Evolutionary conservation across 1,140 invertebrate species (phyloP).

Genomic region (Lerema accius): DNA sequence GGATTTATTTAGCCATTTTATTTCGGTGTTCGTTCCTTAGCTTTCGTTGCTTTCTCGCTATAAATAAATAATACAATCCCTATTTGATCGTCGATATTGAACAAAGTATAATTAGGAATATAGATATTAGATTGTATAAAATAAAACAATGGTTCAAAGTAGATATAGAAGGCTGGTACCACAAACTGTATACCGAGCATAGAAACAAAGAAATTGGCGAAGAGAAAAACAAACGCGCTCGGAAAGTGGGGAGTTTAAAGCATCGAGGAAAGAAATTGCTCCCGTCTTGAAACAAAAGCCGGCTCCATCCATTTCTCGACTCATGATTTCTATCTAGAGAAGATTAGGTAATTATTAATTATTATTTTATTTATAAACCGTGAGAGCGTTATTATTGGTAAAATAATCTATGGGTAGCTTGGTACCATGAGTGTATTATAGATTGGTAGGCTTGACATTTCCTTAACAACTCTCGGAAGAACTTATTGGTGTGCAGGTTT

Average conservation of each 20-base stretch:
- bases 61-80: no score
- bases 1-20: no score
- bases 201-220: conserved; percentile 58
- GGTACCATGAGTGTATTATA: no score
- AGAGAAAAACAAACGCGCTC: conserved; percentile 54
- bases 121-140: background rate
- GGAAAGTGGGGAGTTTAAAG: conserved; percentile 50
- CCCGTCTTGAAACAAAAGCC: conserved; percentile 48
- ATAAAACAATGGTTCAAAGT: background rate
- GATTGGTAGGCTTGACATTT: no score
- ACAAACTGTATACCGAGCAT: conserved; percentile 44
- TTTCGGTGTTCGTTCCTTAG: no score
- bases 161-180: background rate
- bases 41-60: no score
- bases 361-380: no score
- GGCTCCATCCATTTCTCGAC: conserved; percentile 42
- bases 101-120: background rate
- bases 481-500: no score
- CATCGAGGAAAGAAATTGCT: conserved; percentile 47
- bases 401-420: no score
- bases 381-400: no score
- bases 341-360: background rate
- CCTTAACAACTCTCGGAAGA: no score
- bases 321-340: conserved; percentile 13
- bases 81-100: no score